Percentiles rank a stretch among this genome's conserved stretches.
phyloP scores from a whole-genome alignment of 2,113 vertebrate genomes.

The Dasyornis broadbenti region DNA sequence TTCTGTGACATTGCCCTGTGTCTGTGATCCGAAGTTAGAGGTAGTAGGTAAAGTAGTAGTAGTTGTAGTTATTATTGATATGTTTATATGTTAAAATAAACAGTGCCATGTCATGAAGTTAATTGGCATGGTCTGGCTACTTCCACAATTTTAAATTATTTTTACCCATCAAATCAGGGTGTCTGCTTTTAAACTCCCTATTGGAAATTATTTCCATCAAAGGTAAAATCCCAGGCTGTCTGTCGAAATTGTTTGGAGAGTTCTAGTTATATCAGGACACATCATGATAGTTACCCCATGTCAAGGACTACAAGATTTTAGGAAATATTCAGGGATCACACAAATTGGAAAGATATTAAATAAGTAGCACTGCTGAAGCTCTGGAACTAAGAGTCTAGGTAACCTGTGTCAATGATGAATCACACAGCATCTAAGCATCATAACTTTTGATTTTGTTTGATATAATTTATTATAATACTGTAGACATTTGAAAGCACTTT shows the following conservation, averaged over 20 bases:
- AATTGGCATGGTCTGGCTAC: neutral
- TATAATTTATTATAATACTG: neutral
- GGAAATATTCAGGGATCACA: neutral
- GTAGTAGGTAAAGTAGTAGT: neutral
- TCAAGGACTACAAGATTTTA: neutral
- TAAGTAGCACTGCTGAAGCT: neutral
- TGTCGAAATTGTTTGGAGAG: neutral
- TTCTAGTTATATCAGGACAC: neutral
- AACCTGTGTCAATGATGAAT: neutral
- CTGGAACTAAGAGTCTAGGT: neutral
- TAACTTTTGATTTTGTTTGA: neutral
- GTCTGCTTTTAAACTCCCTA: neutral
- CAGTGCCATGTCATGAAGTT: neutral
- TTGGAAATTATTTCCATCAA: neutral
- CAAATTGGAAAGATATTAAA: neutral
- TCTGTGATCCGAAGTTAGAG: neutral
- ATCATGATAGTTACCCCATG: neutral
- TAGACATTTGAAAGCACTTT: neutral
- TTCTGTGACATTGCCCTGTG: neutral
- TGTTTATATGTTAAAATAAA: neutral
- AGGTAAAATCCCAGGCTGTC: neutral
- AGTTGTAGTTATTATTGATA: neutral
- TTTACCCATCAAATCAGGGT: neutral
- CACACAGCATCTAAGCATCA: neutral
- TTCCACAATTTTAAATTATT: neutral